These are phyloP conservation scores for Archips crataeganus DNA, from an alignment of 2,888 invertebrate genomes.

Conservation along the genomic window DNA sequence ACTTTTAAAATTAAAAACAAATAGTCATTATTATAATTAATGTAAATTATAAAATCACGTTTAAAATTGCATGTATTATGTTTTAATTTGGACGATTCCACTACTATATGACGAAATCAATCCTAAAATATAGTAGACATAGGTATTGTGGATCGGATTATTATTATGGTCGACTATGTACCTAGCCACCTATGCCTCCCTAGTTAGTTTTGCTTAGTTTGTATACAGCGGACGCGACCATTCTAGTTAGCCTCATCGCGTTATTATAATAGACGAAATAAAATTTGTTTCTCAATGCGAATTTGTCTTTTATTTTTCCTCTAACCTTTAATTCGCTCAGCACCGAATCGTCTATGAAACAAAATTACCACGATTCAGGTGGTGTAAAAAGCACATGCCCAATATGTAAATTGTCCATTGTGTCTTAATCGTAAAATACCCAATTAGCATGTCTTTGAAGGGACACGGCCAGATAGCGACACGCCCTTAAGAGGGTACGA, in stretches of 20 bases:
- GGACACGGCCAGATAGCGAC: too few species aligned
- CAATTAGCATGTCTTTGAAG: too few species aligned
- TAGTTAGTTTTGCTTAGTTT: constrained; percentile 17
- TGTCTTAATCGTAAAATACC: too few species aligned
- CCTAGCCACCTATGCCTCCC: constrained; percentile 10
- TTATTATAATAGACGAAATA: constrained; percentile 23
- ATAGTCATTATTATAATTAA: constrained; percentile 1
- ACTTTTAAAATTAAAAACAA: constrained; percentile 1
- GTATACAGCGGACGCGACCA: constrained; percentile 13
- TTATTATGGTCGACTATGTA: background rate
- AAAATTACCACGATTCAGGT: too few species aligned
- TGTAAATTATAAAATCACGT: constrained; percentile 2
- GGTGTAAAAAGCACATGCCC: too few species aligned
- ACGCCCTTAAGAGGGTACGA: too few species aligned
- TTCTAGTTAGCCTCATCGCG: constrained; percentile 12
- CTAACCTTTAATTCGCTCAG: too few species aligned
- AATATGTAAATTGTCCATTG: too few species aligned
- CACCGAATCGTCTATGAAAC: too few species aligned
- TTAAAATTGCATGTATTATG: background rate
- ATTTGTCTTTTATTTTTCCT: constrained; percentile 10
- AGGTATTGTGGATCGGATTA: background rate
- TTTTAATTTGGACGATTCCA: constrained; percentile 5
- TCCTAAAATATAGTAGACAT: constrained; percentile 12
- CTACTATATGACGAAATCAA: constrained; percentile 6
- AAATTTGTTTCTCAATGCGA: constrained; percentile 17